phyloP scores from a whole-genome alignment of 1,140 invertebrate genomes.

The Conus ventricosus region DNA sequence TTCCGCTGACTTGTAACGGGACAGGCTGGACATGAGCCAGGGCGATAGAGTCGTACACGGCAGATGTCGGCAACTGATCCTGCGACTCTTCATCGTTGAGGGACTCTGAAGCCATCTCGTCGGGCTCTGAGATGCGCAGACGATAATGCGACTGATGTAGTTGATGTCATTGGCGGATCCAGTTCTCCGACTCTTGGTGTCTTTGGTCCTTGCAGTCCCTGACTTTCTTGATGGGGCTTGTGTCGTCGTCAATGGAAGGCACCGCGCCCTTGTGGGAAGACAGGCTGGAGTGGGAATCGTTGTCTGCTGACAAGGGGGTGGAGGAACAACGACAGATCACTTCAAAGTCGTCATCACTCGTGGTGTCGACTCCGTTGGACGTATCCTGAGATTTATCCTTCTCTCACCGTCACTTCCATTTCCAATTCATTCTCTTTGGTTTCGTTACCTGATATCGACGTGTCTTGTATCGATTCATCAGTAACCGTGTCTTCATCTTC shows the following conservation, averaged over 20 bases:
- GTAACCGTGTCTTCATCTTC: constrained; percentile 1
- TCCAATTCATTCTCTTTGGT: neutral
- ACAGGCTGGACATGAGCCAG: constrained; percentile 2
- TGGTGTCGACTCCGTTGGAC: constrained; percentile 5
- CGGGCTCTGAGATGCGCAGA: neutral
- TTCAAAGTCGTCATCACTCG: constrained; percentile 42
- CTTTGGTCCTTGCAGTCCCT: neutral
- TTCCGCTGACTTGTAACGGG: constrained; percentile 20
- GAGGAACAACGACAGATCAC: constrained; percentile 48
- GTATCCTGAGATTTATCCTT: constrained; percentile 11
- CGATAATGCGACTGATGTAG: constrained; percentile 23
- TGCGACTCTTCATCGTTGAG: neutral
- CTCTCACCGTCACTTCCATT: neutral
- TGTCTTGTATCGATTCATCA: neutral
- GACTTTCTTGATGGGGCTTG: constrained; percentile 30
- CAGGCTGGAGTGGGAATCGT: constrained; percentile 6
- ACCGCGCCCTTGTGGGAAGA: constrained; percentile 24
- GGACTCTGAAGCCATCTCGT: neutral
- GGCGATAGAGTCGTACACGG: neutral
- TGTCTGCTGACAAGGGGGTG: constrained; percentile 30
- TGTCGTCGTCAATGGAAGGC: constrained; percentile 23
- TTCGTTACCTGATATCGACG: neutral
- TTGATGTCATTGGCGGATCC: neutral
- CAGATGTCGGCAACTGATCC: neutral
- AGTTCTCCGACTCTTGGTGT: neutral